Conservation (phyloP, 2,888 invertebrate species). For the Argyresthia goedartella region DNA sequence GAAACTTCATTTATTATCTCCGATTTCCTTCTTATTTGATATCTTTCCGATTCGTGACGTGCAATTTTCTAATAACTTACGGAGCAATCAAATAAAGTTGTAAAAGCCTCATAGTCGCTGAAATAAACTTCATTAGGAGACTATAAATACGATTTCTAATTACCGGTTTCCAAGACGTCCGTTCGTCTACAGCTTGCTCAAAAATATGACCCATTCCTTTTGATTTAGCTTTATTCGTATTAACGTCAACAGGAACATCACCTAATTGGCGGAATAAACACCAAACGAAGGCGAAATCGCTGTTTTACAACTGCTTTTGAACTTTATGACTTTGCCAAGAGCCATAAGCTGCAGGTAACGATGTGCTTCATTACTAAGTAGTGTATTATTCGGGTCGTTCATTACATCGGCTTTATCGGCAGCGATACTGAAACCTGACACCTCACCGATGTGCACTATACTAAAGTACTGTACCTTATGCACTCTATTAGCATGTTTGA, state of each 20-base stretch:
- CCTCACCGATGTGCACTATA: neutral
- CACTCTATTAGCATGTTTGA: no score
- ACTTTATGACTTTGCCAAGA: slow-evolving; percentile 35
- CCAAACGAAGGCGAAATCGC: slow-evolving; percentile 10
- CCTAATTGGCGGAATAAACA: slow-evolving; percentile 12
- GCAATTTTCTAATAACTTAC: no score
- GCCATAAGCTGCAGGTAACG: slow-evolving; percentile 39
- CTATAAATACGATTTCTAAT: no score
- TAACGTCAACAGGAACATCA: neutral
- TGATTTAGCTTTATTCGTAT: neutral
- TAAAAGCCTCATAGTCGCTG: no score
- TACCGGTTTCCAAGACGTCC: no score
- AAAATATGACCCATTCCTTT: neutral
- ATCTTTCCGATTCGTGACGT: no score
- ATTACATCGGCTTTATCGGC: slow-evolving; percentile 9
- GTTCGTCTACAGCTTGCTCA: no score
- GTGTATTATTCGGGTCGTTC: slow-evolving; percentile 39
- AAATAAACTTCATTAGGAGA: no score
- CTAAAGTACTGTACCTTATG: no score
- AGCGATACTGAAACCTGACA: neutral
- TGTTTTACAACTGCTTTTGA: slow-evolving; percentile 27
- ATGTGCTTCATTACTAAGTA: slow-evolving; percentile 47
- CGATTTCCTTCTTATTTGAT: neutral
- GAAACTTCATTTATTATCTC: slow-evolving; percentile 32
- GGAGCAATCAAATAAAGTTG: no score